Evolutionary conservation across 2,888 invertebrate species (phyloP), one percentile per base, ranked within the genome.

Genomic region (Drosophila peninsularis): DNA sequence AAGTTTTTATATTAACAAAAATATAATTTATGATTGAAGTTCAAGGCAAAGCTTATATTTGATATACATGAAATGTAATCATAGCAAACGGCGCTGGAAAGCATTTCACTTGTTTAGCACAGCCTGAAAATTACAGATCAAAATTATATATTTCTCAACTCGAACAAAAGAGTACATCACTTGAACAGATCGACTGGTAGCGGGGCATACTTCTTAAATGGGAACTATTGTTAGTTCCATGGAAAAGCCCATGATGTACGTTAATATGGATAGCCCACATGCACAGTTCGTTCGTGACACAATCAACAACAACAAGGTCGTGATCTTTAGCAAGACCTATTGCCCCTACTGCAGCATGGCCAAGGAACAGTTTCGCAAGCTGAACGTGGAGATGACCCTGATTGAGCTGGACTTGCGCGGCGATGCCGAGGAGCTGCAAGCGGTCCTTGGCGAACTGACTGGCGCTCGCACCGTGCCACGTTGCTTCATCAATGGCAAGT

Each of bases 261-360:
- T 77, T n/a, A 81, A 83, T 34, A 92, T 92, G 92, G 80, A 86
- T 0, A 87, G 89, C 39, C 71, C 83, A 5, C 79, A 85, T 30
- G 91, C 91, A 5, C 68, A 84, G 11, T 91, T 90, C 14, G 94
- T 97, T 19, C 94, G 95, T 76, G 94, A 95, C 21, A 92, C 95
- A 14, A 95, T 97, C 79, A 92, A 93, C 37, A 94, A 95, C 63
- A 95, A 97, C 79, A 95, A 95, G 90, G 96, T 98, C n/a, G 97
- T 91, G 21, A 96, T 99, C 65, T 98, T 98, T 92, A 98, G 98
- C 0, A 99, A 99, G 92, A 93, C 95, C 0, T 95, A 95, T 86
- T 99, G 99, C 86, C 98, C 98, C 0, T 99, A 96, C 90, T 98
- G 98, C 92, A 95, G 94, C 76, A 94, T 97, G 94, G 98, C 98